These are phyloP conservation scores for Formicarius rufipectus DNA, from an alignment of 2,113 vertebrate species.

Conservation along the genomic window DNA sequence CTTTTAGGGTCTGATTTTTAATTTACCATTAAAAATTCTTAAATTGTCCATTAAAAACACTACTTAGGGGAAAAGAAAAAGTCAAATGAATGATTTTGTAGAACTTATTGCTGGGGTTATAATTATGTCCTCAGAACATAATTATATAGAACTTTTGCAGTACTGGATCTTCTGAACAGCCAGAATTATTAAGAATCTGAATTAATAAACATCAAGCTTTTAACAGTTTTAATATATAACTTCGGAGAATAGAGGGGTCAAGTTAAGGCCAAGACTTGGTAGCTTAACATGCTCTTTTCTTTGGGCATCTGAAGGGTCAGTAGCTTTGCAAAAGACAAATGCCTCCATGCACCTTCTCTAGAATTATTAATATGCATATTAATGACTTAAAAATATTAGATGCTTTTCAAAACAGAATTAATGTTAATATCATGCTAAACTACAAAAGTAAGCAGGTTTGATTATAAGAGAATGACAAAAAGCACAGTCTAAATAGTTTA, in stretches of 20 bases:
- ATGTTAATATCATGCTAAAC: background rate
- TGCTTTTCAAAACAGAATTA: background rate
- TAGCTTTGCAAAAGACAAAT: background rate
- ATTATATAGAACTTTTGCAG: conserved; percentile 14
- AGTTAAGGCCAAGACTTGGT: background rate
- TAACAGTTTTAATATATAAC: background rate
- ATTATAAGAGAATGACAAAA: background rate
- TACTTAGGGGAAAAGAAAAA: background rate
- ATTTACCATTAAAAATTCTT: conserved; percentile 1
- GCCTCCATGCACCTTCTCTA: background rate
- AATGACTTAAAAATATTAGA: background rate
- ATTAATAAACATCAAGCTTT: conserved; percentile 18
- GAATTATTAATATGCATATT: background rate
- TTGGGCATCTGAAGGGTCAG: background rate
- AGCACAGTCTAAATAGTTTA: background rate
- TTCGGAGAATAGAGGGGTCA: background rate
- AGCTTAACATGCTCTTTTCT: background rate
- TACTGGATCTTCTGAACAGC: background rate
- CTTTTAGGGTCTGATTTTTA: conserved; percentile 7
- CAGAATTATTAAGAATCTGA: background rate
- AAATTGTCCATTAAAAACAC: conserved; percentile 19
- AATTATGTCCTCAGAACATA: conserved; percentile 44
- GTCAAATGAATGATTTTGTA: background rate
- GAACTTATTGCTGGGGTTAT: background rate
- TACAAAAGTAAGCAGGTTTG: background rate